phyloP scores from a whole-genome alignment of 2,888 invertebrate species.

The Alloscopus bannaensis region DNA sequence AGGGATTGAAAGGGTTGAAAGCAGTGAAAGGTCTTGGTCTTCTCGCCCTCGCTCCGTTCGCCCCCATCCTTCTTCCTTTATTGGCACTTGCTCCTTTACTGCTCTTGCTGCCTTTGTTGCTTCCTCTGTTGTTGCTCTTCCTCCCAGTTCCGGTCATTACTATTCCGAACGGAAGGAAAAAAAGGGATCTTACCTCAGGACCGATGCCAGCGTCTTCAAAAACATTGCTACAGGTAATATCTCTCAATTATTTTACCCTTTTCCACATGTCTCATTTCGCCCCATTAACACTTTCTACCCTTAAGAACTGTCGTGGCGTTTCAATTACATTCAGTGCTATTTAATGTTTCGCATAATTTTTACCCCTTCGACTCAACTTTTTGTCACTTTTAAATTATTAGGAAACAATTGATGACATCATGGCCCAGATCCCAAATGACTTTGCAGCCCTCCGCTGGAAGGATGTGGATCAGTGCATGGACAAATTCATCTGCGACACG shows the following conservation, averaged over 20 bases:
- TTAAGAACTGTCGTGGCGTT: too few relatives aligned
- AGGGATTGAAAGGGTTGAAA: conserved; percentile 66
- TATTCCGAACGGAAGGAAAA: conserved; percentile 53
- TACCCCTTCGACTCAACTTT: not conserved
- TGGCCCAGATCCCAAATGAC: conserved; percentile 67
- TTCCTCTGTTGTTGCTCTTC: conserved; percentile 63
- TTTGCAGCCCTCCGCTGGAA: conserved; percentile 63
- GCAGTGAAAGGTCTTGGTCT: conserved; percentile 68
- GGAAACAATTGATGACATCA: conserved; percentile 72
- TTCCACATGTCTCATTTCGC: conserved; percentile 15
- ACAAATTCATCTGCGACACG: conserved; percentile 72
- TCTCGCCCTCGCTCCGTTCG: conserved; percentile 57
- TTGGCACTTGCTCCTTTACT: conserved; percentile 56
- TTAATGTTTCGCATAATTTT: conserved; percentile 2
- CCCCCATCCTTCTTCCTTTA: conserved; percentile 60
- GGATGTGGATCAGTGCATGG: conserved; percentile 70
- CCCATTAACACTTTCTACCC: conserved; percentile 11
- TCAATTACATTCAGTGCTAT: not conserved
- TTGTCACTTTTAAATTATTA: conserved; percentile 19
- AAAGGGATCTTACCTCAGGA: conserved; percentile 37
- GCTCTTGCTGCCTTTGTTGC: conserved; percentile 53
- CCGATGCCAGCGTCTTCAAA: conserved; percentile 30
- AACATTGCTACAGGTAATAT: conserved; percentile 67
- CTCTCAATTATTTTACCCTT: not conserved
- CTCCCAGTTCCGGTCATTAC: conserved; percentile 67